phyloP scores from a whole-genome alignment of 2,113 vertebrate species.

The Nibea coibor region DNA sequence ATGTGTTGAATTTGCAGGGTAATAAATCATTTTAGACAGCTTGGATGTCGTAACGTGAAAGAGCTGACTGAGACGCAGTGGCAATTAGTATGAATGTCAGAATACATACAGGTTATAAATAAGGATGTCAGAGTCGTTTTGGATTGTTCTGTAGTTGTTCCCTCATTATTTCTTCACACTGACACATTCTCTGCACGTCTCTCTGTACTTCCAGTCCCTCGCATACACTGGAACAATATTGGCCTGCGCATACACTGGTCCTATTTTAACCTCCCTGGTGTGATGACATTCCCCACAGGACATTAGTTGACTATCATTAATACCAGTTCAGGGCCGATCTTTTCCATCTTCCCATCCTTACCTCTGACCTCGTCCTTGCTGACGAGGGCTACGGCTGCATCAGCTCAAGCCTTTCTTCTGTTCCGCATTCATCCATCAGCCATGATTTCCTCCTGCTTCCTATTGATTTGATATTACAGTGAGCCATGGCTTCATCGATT shows the following conservation, averaged over 20 bases:
- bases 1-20: constrained; percentile 48
- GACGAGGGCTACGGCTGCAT: not conserved
- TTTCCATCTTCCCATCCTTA: constrained; percentile 15
- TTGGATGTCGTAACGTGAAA: constrained; percentile 48
- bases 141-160: constrained; percentile 38
- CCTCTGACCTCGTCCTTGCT: constrained; percentile 45
- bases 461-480: constrained; percentile 76
- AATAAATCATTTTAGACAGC: constrained; percentile 74
- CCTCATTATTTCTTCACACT: constrained; percentile 37
- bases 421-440: constrained; percentile 79
- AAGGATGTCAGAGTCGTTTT: constrained; percentile 28
- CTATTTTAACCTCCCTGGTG: constrained; percentile 2
- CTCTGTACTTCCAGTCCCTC: constrained; percentile 1
- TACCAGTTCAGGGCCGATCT: constrained; percentile 24
- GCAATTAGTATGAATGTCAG: constrained; percentile 61
- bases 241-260: not conserved
- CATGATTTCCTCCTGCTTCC: constrained; percentile 61
- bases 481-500: constrained; percentile 79
- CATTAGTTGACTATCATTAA: constrained; percentile 39
- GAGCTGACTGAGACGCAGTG: constrained; percentile 35
- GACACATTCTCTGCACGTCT: constrained; percentile 33
- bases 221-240: not conserved
- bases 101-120: constrained; percentile 49
- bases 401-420: constrained; percentile 34
- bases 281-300: constrained; percentile 21